A percentile compares a stretch with the other conserved stretches of the same genome.
Conservation (phyloP, 1,140 invertebrate species). For the Diuraphis noxia region DNA sequence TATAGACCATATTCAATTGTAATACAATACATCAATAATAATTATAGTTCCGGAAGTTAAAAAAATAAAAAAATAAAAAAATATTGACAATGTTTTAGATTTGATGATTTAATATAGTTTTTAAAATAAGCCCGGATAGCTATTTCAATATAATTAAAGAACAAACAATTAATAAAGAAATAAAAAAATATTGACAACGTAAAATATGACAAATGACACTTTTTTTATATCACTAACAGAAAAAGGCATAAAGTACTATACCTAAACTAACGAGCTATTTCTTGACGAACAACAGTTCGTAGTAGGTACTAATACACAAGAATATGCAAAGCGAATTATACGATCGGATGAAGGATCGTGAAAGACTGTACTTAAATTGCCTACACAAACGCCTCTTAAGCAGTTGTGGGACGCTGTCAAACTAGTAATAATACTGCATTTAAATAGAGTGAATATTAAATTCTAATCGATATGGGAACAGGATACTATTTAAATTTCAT, state of each 20-base stretch:
- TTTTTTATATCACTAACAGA: background rate
- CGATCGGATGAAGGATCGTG: background rate
- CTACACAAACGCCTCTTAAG: constrained; percentile 12
- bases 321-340: background rate
- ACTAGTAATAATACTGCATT: background rate
- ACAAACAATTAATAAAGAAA: too few species aligned
- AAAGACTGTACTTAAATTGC: background rate
- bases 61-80: background rate
- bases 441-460: background rate
- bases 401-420: background rate
- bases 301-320: too few species aligned
- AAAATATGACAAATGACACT: background rate
- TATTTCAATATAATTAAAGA: too few species aligned
- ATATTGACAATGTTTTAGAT: background rate
- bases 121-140: too few species aligned
- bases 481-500: constrained; percentile 6
- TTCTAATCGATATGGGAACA: background rate
- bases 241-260: background rate
- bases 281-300: background rate
- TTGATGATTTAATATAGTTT: too few species aligned
- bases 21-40: background rate
- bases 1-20: background rate
- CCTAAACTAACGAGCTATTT: background rate
- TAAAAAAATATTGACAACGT: background rate
- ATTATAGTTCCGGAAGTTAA: background rate